Base-by-base conservation (phyloP, 2,888 invertebrate species). In the Trachelus tabidus region DNA sequence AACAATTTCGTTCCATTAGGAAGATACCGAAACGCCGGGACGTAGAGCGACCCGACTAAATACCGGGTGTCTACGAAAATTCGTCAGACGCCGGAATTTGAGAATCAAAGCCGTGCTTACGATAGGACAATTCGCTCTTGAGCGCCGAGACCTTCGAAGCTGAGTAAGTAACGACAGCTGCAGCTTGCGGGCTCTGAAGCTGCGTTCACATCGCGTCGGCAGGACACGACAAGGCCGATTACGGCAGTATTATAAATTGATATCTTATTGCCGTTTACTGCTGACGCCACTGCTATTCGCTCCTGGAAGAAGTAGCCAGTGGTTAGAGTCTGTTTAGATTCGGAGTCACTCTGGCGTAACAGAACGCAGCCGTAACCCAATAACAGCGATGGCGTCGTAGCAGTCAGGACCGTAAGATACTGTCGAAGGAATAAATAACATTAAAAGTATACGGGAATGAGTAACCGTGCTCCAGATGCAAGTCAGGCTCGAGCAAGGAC, bases 1-100 rank as follows among this genome's bases (percentile, higher is more conserved):
- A 84, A 83, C 83, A 84, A 85, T 85, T 85, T 82, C 79, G 81
- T 69, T 80, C 83, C 83, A 83, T 85, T 84, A 83, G 82, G 81
- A 76, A 73, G 68, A 56, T 9, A 23, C 23, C 56, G 56, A 56
- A 56, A 56, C 56, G 23, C 23, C 23, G 23, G 23, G 34, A 9
- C 23, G 56, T 56, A 23, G 56, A 23, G 23, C 56, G 56, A 56
- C 23, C 6, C 23, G 6, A 56, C 2, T 2, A 9, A 56, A 2
- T 56, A 56, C 23, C 56, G 56, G 23, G 56, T 56, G 56, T 56
- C 56, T 33, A 33, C 9, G 56, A 56, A 56, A 9, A 56, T 23
- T 23, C 56, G 23, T 23, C 0, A 9, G 23, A 56, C 15, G 6
- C 1, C 23, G 23, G 23, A 23, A 23, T 6, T 15, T 15, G 0